A percentile compares a stretch with the other conserved stretches of the same genome.
Evolutionary conservation across 92 coral and sea anemone species (phyloP).

Genomic region (Galaxea fascicularis): DNA sequence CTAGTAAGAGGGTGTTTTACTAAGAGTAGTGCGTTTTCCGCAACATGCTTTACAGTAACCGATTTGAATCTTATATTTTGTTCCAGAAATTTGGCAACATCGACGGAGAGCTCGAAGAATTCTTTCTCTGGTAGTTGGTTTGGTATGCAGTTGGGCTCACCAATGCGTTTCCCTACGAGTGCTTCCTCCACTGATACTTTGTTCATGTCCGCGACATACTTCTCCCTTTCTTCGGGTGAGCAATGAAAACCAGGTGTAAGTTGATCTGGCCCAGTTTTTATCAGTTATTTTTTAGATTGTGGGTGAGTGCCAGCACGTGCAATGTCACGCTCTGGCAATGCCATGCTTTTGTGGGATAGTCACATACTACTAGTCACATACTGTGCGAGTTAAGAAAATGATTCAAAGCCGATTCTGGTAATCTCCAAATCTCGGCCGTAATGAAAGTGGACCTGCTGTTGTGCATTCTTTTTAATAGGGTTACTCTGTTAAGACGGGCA

Average conservation of each 20-base stretch:
- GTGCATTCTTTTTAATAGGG: too few relatives aligned
- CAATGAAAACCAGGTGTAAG: slow-evolving; percentile 65
- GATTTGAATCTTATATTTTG: slow-evolving; percentile 22
- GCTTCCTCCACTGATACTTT: slow-evolving; percentile 38
- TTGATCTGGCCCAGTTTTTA: slow-evolving; percentile 59
- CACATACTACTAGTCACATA: too few relatives aligned
- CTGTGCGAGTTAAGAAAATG: background rate
- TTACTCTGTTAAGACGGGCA: too few relatives aligned
- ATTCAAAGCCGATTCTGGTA: too few relatives aligned
- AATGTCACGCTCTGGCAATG: slow-evolving; percentile 3
- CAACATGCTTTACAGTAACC: slow-evolving; percentile 17
- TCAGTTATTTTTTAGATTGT: slow-evolving; percentile 36
- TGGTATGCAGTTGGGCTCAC: background rate
- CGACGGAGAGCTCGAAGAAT: slow-evolving; percentile 31
- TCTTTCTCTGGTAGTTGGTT: slow-evolving; percentile 12
- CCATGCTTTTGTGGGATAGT: slow-evolving; percentile 23
- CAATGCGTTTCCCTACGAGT: slow-evolving; percentile 14
- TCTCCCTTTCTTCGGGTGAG: slow-evolving; percentile 12
- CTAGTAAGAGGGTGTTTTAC: slow-evolving; percentile 39
- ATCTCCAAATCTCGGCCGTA: too few relatives aligned
- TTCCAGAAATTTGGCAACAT: slow-evolving; percentile 34
- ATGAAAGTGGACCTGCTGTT: too few relatives aligned
- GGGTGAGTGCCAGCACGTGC: slow-evolving; percentile 18
- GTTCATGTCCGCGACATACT: slow-evolving; percentile 9
- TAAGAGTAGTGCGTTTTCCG: slow-evolving; percentile 26